These are phyloP conservation scores for Hippoglossus hippoglossus DNA, from an alignment of 2,797 vertebrate species.

Conservation along the genomic window DNA sequence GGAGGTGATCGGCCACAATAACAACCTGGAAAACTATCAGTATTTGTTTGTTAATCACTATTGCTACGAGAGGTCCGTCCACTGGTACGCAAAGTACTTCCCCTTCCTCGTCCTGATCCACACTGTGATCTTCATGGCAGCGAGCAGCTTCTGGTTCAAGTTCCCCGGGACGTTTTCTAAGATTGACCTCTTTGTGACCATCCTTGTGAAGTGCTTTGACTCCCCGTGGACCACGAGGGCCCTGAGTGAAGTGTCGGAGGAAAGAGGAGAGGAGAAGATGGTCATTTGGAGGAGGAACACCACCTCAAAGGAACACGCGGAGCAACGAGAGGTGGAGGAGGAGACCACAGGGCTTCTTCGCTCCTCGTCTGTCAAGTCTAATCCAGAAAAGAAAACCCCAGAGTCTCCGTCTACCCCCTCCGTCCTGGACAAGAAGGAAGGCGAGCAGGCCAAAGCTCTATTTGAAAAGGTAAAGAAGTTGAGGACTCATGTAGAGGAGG, in stretches of 20 bases:
- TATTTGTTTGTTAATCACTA: conserved; percentile 92
- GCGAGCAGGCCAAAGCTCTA: conserved; percentile 92
- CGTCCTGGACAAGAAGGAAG: conserved; percentile 91
- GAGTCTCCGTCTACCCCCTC: conserved; percentile 82
- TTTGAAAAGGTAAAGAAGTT: conserved; percentile 96
- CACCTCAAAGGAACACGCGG: conserved; percentile 57
- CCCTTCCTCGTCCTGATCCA: conserved; percentile 93
- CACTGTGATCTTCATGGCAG: conserved; percentile 92
- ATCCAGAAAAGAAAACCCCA: conserved; percentile 80
- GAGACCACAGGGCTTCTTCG: conserved; percentile 67
- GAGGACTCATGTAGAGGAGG: conserved; percentile 90
- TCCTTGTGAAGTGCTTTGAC: conserved; percentile 92
- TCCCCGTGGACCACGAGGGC: conserved; percentile 94
- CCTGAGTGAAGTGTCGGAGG: conserved; percentile 91
- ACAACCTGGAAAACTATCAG: conserved; percentile 92
- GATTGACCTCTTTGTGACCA: conserved; percentile 92
- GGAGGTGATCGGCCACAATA: conserved; percentile 86
- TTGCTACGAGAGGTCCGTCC: conserved; percentile 91
- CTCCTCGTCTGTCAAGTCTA: conserved; percentile 76
- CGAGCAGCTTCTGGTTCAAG: conserved; percentile 95
- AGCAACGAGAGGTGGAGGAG: conserved; percentile 63
- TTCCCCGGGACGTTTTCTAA: conserved; percentile 94
- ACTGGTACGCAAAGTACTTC: conserved; percentile 95
- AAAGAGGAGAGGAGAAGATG: conserved; percentile 84
- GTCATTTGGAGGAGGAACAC: conserved; percentile 78